Evolutionary conservation across 2,113 vertebrate species (phyloP), one percentile per base, ranked within the genome.

Genomic region (Pungitius pungitius): DNA sequence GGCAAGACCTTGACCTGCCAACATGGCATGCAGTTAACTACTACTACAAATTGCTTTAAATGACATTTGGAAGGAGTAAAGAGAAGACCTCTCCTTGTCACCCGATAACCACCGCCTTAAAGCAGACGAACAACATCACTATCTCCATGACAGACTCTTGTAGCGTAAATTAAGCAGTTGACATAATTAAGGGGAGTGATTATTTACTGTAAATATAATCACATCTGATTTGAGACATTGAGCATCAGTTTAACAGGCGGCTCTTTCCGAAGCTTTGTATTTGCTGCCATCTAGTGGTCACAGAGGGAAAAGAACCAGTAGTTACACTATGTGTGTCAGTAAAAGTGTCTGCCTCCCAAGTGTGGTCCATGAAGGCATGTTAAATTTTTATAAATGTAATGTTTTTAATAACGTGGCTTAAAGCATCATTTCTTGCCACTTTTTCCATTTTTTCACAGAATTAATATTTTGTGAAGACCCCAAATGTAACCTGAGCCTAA

Each of bases 281-380:
- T 84, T 91, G 87, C 82, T 90, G 91, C 65, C 90, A 87, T 73
- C 91, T 90, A 85, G 86, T 85, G 91, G 87, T 20, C 0, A 26
- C 30, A 40, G 1, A 0, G 3, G 52, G 14, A 40, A 73, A 55
- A 1, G 17, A 3, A 6, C 20, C 4, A 11, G 0, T 13, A 15
- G 20, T 22, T 4, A 9, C 35, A 18, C 14, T 17, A 4, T 18
- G 15, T 33, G 8, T 71, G 43, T 45, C 54, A 57, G 18, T 20
- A 22, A 55, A 47, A 69, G 18, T 30, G 54, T 39, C 39, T 55
- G 47, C 51, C 20, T 56, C 6, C 8, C 35, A 67, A 27, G 20
- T 33, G 13, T 14, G n/a, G 40, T 57, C 26, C 58, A 18, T 58
- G 22, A 3, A 43, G 4, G 1, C 13, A 22, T 45, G 18, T 33